These are phyloP conservation scores for Trachops cirrhosus DNA, from an alignment of 2,797 vertebrate genomes.

Conservation along the genomic window DNA sequence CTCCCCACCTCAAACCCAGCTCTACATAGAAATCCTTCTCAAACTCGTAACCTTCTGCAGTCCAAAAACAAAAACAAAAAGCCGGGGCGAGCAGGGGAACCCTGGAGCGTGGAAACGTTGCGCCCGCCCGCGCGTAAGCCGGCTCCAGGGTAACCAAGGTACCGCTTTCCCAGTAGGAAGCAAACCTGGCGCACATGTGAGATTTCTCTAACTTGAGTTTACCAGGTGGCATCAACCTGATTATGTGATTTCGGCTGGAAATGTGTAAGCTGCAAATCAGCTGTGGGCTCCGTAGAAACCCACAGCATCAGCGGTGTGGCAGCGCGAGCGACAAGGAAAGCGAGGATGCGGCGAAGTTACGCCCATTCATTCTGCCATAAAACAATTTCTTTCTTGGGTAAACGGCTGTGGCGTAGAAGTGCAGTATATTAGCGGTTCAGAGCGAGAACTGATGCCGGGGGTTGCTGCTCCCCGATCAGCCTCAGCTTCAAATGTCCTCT, in stretches of 20 bases:
- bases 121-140: slow-evolving; percentile 1
- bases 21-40: not conserved
- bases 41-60: not conserved
- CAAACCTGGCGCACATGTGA: slow-evolving; percentile 33
- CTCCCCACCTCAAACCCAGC: not conserved
- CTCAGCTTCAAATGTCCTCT: not conserved
- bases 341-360: slow-evolving; percentile 64
- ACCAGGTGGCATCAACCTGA: slow-evolving; percentile 20
- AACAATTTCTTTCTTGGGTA: slow-evolving; percentile 51
- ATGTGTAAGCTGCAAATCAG: slow-evolving; percentile 33
- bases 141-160: not conserved
- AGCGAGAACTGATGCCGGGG: not conserved
- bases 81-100: not conserved
- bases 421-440: not conserved
- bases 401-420: slow-evolving; percentile 7
- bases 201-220: slow-evolving; percentile 53
- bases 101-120: not conserved
- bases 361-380: slow-evolving; percentile 58
- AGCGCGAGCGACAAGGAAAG: not conserved
- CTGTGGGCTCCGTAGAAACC: slow-evolving; percentile 25
- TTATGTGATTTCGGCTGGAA: slow-evolving; percentile 32
- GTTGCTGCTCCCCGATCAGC: not conserved
- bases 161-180: slow-evolving; percentile 39
- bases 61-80: not conserved
- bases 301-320: slow-evolving; percentile 2